These are phyloP conservation scores for Alcis repandata DNA, from an alignment of 2,888 invertebrate species.

Conservation along the genomic window DNA sequence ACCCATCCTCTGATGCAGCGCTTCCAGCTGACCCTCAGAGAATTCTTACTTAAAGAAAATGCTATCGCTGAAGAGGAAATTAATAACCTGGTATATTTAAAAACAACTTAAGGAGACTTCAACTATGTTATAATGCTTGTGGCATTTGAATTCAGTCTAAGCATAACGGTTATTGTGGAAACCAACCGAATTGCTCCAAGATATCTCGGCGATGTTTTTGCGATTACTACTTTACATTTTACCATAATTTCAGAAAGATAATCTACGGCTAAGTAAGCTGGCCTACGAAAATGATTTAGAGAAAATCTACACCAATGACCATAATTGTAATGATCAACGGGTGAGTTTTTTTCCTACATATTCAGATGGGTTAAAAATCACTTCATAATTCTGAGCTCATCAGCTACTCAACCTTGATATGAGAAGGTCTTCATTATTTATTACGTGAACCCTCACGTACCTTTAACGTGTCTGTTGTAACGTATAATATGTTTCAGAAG, in stretches of 20 bases:
- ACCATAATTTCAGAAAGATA: conserved; percentile 65
- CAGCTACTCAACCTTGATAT: too few species aligned
- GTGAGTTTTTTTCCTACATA: conserved; percentile 59
- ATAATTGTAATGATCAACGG: conserved; percentile 88
- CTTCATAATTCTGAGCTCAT: too few species aligned
- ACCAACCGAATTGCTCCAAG: background rate
- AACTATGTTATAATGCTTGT: background rate
- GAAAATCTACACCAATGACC: conserved; percentile 85
- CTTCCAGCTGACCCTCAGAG: conserved; percentile 90
- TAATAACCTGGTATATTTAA: conserved; percentile 85
- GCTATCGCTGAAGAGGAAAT: conserved; percentile 89
- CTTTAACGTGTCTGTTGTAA: too few species aligned
- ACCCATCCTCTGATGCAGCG: conserved; percentile 91
- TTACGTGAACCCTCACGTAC: too few species aligned
- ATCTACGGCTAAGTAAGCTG: conserved; percentile 66
- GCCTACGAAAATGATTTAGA: conserved; percentile 84
- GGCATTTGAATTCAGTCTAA: background rate
- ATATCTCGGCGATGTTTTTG: background rate
- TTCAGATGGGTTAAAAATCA: background rate
- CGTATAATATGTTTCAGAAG: too few species aligned
- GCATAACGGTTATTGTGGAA: background rate
- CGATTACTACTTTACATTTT: conserved; percentile 1
- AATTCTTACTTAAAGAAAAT: conserved; percentile 89
- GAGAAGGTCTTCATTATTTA: too few species aligned
- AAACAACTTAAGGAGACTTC: background rate